Evolutionary conservation across 64 coral and sea anemone genomes (phyloP), one percentile per base, ranked within the genome.

Genomic region (Porites australiensis): DNA sequence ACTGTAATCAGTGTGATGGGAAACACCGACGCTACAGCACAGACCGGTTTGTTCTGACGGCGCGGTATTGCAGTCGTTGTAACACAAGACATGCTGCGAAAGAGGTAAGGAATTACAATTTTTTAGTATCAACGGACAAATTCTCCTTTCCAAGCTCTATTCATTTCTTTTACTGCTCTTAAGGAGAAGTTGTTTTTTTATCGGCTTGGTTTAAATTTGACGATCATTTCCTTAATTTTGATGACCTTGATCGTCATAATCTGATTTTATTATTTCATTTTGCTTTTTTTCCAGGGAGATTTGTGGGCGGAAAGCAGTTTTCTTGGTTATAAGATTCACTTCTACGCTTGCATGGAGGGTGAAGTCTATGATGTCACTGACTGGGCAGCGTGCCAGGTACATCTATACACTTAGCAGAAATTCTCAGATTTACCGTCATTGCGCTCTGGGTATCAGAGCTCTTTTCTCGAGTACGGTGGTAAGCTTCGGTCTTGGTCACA

Each of bases 271-370:
- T 9, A 15, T 0, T 21, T n/a, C 15, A n/a, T 57, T 27, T 74
- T 57, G 8, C 16, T 8, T 48, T 44, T 22, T 44, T 77, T 43
- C 67, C 47, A 93, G 91, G 91, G 91, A 45, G 91, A 93, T 79
- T 68, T 93, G 58, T 93, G 91, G 91, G 64, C 74, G 71, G 91
- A 93, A 55, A 77, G 70, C 12, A 93, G 67, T 45, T 86, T 66
- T 43, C 46, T 93, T 44, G 91, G 91, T 2, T 76, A 67, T 9
- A 76, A 65, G 12, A 1, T 74, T 2, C 79, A 75, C 52, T 93
- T 87, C 59, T 93, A 93, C 64, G 59, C 91, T 5, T 87, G 91
- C 16, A 93, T 93, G 91, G 91, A 93, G 18, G 75, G 75, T 63
- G 58, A 72, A 55, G 63, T 93, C 8, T 93, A 64, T 58, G 91